Evolutionary conservation across 2,113 vertebrate species (phyloP).

Genomic region (Ptilonorhynchus violaceus): DNA sequence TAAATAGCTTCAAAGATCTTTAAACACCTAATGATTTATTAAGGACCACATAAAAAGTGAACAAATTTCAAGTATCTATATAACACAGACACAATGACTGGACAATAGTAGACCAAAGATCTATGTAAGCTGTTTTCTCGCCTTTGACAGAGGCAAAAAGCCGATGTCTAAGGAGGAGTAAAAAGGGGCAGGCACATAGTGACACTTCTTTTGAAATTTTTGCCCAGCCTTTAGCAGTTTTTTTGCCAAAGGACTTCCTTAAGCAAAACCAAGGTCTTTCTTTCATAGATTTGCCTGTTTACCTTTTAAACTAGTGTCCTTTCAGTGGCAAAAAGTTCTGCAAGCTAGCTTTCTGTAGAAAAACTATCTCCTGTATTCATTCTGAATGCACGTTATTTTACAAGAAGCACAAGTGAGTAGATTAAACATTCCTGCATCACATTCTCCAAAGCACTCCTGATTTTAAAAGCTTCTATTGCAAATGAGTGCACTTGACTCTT

Average conservation of each 20-base stretch:
- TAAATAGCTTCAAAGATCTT: background rate
- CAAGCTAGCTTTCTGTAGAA: background rate
- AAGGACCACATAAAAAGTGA: background rate
- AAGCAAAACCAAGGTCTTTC: accelerated
- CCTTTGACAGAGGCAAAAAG: background rate
- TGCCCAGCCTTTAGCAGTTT: background rate
- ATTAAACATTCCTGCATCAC: background rate
- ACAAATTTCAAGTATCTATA: background rate
- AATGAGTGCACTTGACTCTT: background rate
- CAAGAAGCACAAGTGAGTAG: background rate
- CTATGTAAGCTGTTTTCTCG: background rate
- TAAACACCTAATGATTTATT: background rate
- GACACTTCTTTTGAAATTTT: background rate
- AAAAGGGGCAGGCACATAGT: background rate
- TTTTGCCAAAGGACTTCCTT: background rate
- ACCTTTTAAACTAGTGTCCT: background rate
- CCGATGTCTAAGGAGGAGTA: background rate
- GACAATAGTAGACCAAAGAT: background rate
- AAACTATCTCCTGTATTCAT: background rate
- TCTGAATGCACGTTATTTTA: background rate
- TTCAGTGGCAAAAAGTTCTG: background rate
- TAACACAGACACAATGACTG: background rate
- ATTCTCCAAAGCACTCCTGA: background rate
- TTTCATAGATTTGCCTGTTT: background rate
- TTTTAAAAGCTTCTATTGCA: background rate